Conservation (phyloP, 37 sponge, comb jelly and placozoan genomes). For the Crambe crambe region DNA sequence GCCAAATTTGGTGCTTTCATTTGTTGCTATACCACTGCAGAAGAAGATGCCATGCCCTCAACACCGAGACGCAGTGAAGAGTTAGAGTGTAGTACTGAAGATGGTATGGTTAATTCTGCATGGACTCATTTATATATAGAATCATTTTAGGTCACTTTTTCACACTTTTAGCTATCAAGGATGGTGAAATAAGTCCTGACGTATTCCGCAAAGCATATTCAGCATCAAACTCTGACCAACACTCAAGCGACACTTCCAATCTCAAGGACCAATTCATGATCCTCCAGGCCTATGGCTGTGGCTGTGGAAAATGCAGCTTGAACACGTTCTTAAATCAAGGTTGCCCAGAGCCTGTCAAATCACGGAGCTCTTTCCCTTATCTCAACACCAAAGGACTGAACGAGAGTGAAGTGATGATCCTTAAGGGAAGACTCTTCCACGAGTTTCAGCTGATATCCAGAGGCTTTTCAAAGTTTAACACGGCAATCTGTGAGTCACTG, state of each 20-base stretch:
- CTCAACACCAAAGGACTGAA: background rate
- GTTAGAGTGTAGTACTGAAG: too few species aligned
- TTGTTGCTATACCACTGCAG: too few species aligned
- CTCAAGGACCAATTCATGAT: background rate
- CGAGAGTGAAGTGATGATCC: background rate
- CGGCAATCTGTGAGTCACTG: background rate
- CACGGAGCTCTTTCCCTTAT: slow-evolving; percentile 10
- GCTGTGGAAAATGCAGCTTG: slow-evolving; percentile 16
- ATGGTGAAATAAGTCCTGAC: background rate
- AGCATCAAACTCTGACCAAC: background rate
- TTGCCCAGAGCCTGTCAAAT: background rate
- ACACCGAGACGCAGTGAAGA: too few species aligned
- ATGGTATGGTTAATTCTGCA: too few species aligned
- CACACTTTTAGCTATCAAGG: too few species aligned
- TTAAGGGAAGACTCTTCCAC: background rate
- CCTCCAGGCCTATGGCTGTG: slow-evolving; percentile 1
- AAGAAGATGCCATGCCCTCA: too few species aligned
- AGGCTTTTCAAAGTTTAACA: background rate
- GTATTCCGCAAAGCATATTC: background rate
- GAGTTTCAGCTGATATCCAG: background rate
- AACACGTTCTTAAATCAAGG: background rate
- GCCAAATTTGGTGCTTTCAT: too few species aligned
- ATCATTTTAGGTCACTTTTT: too few species aligned
- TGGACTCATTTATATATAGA: too few species aligned
- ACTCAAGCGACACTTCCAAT: background rate